Percentiles rank a stretch among this genome's conserved stretches.
phyloP scores from a whole-genome alignment of 2,888 invertebrate species.

The Latrodectus elegans region DNA sequence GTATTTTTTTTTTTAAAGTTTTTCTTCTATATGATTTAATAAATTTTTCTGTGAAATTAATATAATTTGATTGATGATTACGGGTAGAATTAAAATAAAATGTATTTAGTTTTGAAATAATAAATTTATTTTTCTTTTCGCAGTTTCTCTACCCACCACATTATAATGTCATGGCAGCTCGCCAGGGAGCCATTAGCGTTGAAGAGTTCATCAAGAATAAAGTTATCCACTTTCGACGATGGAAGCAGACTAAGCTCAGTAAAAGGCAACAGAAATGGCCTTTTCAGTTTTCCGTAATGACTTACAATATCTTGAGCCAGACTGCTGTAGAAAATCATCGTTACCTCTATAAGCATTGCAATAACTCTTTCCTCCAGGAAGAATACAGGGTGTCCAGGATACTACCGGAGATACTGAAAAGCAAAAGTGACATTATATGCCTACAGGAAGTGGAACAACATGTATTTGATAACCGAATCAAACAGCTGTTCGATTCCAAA shows the following conservation, averaged over 20 bases:
- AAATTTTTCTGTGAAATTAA: too few species aligned
- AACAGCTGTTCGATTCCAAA: conserved; percentile 70
- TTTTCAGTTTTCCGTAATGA: conserved; percentile 81
- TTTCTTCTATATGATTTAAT: too few species aligned
- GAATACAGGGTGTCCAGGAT: conserved; percentile 80
- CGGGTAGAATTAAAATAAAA: too few species aligned
- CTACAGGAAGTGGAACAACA: conserved; percentile 91
- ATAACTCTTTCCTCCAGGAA: conserved; percentile 82
- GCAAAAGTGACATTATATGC: conserved; percentile 83
- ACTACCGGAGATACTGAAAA: conserved; percentile 79
- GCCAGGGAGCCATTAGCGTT: conserved; percentile 33
- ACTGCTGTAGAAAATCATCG: conserved; percentile 83
- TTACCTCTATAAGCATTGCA: conserved; percentile 82
- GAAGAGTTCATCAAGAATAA: conserved; percentile 46
- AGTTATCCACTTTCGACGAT: conserved; percentile 26
- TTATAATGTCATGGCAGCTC: conserved; percentile 32
- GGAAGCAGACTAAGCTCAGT: conserved; percentile 30
- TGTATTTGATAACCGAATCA: conserved; percentile 78
- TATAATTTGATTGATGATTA: too few species aligned
- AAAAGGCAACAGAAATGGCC: conserved; percentile 26
- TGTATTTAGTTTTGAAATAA: too few species aligned
- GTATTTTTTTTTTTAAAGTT: too few species aligned
- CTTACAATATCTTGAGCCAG: conserved; percentile 93
- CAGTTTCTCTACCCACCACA: background rate
- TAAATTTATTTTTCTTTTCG: too few species aligned